Evolutionary conservation across 1,140 invertebrate species (phyloP).

Genomic region (Bicyclus anynana): DNA sequence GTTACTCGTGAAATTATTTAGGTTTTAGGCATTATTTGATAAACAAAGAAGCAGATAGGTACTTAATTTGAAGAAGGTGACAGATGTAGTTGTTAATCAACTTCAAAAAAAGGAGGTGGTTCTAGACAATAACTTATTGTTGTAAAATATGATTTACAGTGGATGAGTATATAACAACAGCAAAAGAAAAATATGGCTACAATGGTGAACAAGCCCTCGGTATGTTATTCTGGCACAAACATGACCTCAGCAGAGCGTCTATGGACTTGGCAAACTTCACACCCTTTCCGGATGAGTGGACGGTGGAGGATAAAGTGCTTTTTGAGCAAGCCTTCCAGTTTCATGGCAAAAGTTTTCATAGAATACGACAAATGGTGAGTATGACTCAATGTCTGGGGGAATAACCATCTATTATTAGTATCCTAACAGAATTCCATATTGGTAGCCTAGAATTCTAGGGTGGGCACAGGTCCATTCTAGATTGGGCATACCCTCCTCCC

Average conservation of each 20-base stretch:
- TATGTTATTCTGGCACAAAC: constrained; percentile 99
- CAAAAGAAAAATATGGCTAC: constrained; percentile 99
- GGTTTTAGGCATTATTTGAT: no score
- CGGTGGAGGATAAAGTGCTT: constrained; percentile 97
- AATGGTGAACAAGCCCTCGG: constrained; percentile 98
- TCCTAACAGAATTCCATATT: no score
- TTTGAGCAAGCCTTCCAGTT: constrained; percentile 99
- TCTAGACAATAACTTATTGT: background rate
- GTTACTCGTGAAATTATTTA: no score
- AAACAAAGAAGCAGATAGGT: no score
- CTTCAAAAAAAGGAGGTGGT: no score
- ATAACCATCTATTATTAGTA: no score
- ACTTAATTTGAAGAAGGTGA: no score
- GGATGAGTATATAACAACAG: constrained; percentile 95
- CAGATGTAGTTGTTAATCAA: no score
- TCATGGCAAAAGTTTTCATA: constrained; percentile 98
- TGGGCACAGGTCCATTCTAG: no score
- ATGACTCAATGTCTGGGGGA: background rate
- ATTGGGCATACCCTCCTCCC: no score
- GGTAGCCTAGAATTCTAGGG: no score
- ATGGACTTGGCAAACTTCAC: constrained; percentile 97
- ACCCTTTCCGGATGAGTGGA: constrained; percentile 98
- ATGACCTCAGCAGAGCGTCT: constrained; percentile 94
- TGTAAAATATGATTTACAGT: constrained; percentile 76
- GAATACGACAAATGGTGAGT: constrained; percentile 97